Evolutionary conservation across 2,888 invertebrate genomes (phyloP), one percentile per base, ranked within the genome.

Genomic region (Pheosia tremula): DNA sequence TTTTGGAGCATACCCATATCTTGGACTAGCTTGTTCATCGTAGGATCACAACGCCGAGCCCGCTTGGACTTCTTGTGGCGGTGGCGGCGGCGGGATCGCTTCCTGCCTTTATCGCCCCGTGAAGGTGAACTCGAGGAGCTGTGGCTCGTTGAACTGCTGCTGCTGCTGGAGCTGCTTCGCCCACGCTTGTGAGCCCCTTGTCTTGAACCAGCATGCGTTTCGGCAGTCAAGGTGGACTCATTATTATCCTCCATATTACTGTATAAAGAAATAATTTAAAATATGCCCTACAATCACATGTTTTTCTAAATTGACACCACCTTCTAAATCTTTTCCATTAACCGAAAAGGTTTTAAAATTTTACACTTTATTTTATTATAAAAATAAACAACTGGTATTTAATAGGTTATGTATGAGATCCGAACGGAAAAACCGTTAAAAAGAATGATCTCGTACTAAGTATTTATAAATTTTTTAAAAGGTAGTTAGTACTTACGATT

Each of bases 381-480:
- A 49, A 4, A 5, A 49, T n/a, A 49, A 49, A 4, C 4, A 49
- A 49, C 39, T 39, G 39, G 39, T 39, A 39, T 4, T 39, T 39
- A 39, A 39, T 39, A 39, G 6, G 39, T 49, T n/a, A 10, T n/a
- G n/a, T 52, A 24, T 10, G 36, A 24, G 24, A 52, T 52, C 52
- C 52, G 52, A 52, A 52, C 52, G 52, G 52, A 52, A 52, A 52
- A 52, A 10, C 52, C 52, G 54, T 54, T 54, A 38, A 54, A n/a
- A n/a, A n/a, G 9, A 11, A 54, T 54, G 54, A 54, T 38, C 36
- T 3, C 9, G 9, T n/a, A n/a, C 1, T 54, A 11, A 38, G 2
- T 54, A 8, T 38, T 54, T 36, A 10, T 0, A 3, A 24, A 11
- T n/a, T n/a, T n/a, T n/a, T n/a, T n/a, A n/a, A n/a, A 24, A 7